phyloP scores from a whole-genome alignment of 1,140 invertebrate species.

The Neodiprion fabricii region DNA sequence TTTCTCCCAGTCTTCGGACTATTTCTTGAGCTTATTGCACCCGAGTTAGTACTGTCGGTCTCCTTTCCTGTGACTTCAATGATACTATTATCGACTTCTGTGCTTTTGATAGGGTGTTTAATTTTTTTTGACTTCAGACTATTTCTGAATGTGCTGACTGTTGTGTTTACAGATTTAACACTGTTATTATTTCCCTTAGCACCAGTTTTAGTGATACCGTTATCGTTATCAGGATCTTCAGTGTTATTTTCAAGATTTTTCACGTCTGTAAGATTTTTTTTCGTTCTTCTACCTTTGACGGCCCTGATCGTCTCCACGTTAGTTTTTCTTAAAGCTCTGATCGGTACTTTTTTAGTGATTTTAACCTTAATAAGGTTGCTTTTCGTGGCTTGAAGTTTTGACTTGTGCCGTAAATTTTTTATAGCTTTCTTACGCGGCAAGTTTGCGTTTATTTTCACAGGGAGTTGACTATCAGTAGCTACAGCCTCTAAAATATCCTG shows the following conservation, averaged over 20 bases:
- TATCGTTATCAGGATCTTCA: background rate
- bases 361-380: conserved; percentile 52
- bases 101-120: too few relatives aligned
- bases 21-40: conserved; percentile 26
- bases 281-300: conserved; percentile 31
- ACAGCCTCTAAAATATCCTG: conserved; percentile 46
- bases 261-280: conserved; percentile 25
- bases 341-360: conserved; percentile 48
- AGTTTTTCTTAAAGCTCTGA: conserved; percentile 49
- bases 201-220: background rate
- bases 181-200: background rate
- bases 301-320: conserved; percentile 42
- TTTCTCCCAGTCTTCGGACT: conserved; percentile 45
- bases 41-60: background rate
- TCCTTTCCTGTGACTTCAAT: too few relatives aligned
- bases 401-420: conserved; percentile 49
- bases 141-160: too few relatives aligned
- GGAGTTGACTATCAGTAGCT: conserved; percentile 49
- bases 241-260: background rate
- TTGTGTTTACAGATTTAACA: background rate
- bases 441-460: conserved; percentile 51
- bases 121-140: too few relatives aligned
- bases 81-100: too few relatives aligned
- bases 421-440: conserved; percentile 55
- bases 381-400: conserved; percentile 49